These are phyloP conservation scores for Atlantisia rogersi DNA, from an alignment of 2,113 vertebrate species.

Conservation along the genomic window DNA sequence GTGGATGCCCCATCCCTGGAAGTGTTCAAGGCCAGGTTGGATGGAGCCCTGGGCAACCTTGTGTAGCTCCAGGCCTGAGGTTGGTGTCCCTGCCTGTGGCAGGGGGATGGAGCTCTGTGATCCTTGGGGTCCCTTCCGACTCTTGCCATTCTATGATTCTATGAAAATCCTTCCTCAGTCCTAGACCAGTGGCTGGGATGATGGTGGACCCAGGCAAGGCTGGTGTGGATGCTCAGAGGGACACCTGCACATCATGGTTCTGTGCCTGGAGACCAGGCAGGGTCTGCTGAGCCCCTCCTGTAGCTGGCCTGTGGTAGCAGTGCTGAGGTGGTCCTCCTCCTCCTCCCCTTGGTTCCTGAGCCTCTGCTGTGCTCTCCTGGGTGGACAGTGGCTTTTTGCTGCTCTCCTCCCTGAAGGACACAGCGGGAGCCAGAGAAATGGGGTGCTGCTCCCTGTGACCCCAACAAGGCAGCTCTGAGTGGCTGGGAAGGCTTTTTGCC, in stretches of 20 bases:
- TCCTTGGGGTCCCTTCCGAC: too few species aligned
- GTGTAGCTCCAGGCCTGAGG: too few species aligned
- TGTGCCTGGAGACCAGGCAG: not conserved
- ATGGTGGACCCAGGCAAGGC: not conserved
- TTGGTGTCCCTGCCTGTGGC: too few species aligned
- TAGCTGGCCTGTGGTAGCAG: rapidly evolving
- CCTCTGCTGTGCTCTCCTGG: rapidly evolving
- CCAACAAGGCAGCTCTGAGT: rapidly evolving
- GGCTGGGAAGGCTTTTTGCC: not conserved
- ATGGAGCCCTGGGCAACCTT: too few species aligned
- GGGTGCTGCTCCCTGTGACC: not conserved
- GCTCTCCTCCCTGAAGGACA: too few species aligned
- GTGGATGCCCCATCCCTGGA: too few species aligned
- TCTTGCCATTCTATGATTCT: too few species aligned
- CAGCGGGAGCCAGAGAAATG: not conserved
- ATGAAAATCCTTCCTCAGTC: not conserved
- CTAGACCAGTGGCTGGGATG: rapidly evolving
- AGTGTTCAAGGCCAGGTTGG: too few species aligned
- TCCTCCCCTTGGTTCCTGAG: rapidly evolving
- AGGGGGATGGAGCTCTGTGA: too few species aligned
- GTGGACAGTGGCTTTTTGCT: not conserved
- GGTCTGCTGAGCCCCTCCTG: not conserved
- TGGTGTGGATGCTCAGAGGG: not conserved
- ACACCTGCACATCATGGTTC: rapidly evolving
- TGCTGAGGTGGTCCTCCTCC: not conserved